These are phyloP conservation scores for Botrylloides violaceus DNA, from an alignment of 23 tunicate genomes.

Conservation along the genomic window DNA sequence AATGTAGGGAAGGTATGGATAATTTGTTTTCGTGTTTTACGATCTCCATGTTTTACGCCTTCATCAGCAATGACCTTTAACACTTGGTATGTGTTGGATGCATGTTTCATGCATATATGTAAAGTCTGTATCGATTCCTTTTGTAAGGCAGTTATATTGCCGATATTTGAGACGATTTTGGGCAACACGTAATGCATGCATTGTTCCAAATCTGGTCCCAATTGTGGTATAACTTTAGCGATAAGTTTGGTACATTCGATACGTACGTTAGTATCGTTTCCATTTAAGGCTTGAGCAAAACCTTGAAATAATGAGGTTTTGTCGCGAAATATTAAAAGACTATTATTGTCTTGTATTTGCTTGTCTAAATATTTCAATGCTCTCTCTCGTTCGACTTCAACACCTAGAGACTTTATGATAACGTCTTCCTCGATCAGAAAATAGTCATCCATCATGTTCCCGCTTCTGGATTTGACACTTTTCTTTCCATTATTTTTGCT, in stretches of 20 bases:
- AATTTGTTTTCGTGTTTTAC: slow-evolving; percentile 32
- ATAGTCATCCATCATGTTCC: slow-evolving; percentile 52
- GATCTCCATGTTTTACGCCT: slow-evolving; percentile 52
- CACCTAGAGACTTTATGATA: slow-evolving; percentile 22
- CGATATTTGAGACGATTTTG: slow-evolving; percentile 53
- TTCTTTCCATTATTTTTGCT: background rate
- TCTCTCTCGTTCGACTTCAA: slow-evolving; percentile 25
- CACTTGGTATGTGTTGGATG: slow-evolving; percentile 42
- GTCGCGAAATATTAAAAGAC: slow-evolving; percentile 42
- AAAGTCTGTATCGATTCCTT: slow-evolving; percentile 81
- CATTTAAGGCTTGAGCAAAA: slow-evolving; percentile 41
- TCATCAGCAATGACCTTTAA: slow-evolving; percentile 47
- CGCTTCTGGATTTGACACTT: slow-evolving; percentile 16
- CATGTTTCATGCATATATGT: slow-evolving; percentile 80
- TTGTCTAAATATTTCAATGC: slow-evolving; percentile 46
- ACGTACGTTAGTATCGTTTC: slow-evolving; percentile 23
- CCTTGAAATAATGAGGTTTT: slow-evolving; percentile 52
- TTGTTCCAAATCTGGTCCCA: slow-evolving; percentile 53
- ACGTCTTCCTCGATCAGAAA: slow-evolving; percentile 44
- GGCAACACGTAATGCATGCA: slow-evolving; percentile 50
- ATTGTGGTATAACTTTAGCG: slow-evolving; percentile 68
- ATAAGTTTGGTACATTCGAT: slow-evolving; percentile 58
- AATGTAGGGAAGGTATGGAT: slow-evolving; percentile 66
- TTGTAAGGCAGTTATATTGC: slow-evolving; percentile 33
- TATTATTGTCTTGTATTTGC: slow-evolving; percentile 55